Evolutionary conservation across 2,888 invertebrate genomes (phyloP).

Genomic region (Erpobdella octoculata): DNA sequence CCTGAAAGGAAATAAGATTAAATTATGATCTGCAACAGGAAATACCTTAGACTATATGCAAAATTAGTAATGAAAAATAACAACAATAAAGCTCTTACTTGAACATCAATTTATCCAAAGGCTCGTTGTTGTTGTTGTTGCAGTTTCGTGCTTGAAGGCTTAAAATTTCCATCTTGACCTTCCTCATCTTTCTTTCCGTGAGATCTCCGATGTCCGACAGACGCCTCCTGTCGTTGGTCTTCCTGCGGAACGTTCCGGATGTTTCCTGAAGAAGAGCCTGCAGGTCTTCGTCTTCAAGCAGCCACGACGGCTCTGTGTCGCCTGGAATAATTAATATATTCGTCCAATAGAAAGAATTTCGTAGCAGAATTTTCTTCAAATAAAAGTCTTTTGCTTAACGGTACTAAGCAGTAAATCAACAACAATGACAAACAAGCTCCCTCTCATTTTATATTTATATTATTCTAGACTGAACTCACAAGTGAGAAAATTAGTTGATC

Average conservation of each 20-base stretch:
- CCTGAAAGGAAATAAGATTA: not conserved
- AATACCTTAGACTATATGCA: too few species aligned
- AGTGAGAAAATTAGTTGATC: too few species aligned
- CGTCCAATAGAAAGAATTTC: too few species aligned
- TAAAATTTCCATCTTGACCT: constrained; percentile 82
- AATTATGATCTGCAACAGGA: not conserved
- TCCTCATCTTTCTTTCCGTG: constrained; percentile 71
- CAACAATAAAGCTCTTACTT: not conserved
- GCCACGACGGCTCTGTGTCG: constrained; percentile 73
- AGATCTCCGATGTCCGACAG: constrained; percentile 12
- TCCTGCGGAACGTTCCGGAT: constrained; percentile 43
- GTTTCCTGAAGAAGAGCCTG: constrained; percentile 56
- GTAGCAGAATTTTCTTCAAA: too few species aligned
- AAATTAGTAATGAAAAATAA: not conserved
- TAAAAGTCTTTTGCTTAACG: too few species aligned
- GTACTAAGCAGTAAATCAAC: too few species aligned
- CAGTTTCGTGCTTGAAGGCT: constrained; percentile 4
- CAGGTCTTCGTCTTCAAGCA: constrained; percentile 77
- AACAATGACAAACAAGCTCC: too few species aligned
- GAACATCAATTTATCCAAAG: not conserved
- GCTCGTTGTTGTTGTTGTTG: not conserved
- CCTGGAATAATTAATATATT: too few species aligned
- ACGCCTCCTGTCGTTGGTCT: constrained; percentile 19
- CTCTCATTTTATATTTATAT: too few species aligned
- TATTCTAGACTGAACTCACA: too few species aligned